Evolutionary conservation across 2,797 vertebrate species (phyloP), one percentile per base, ranked within the genome.

Genomic region (Sebastes glaucus): DNA sequence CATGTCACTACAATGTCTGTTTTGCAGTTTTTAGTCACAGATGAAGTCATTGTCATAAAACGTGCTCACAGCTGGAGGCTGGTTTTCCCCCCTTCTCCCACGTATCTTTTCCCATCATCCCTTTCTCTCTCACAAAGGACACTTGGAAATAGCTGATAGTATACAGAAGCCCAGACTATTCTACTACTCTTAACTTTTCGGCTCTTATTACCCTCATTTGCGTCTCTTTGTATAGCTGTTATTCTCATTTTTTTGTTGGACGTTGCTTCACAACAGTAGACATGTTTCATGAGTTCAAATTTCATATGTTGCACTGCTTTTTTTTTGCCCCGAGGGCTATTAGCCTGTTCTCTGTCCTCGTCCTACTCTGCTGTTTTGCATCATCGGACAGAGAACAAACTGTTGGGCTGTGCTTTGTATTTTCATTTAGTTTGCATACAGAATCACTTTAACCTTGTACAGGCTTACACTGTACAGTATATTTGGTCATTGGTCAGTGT

Each of bases 1-100:
- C 14, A 18, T 52, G 38, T 65, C 71, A 60, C 32, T 30, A 3
- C 53, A 61, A 61, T 8, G 25, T 69, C 23, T 42, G 61, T 70
- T 71, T 77, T 52, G 62, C 35, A 52, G 59, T 87, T 82, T 86
- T 74, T 52, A 56, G 71, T 81, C 77, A n/a, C 68, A 74, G 80
- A 90, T 93, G 92, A 94, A 83, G 93, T 94, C 88, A 92, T 82
- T 71, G 59, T 83, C 84, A 74, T 80, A 46, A 74, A 88, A 81
- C 28, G 18, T 74, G 64, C 57, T 80, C 76, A 68, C 85, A 81
- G 88, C 87, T 86, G 80, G 84, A 86, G 86, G 87, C 83, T 62
- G 25, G 52, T 80, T 73, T 72, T 28, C 11, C 0, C 10, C 13
- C n/a, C 46, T 38, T 60, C 33, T 56, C 66, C 67, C 57, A 16